Percentiles rank a stretch among this genome's conserved stretches.
Evolutionary conservation across 2,113 vertebrate species (phyloP).

Genomic region (Hippoglossus stenolepis): DNA sequence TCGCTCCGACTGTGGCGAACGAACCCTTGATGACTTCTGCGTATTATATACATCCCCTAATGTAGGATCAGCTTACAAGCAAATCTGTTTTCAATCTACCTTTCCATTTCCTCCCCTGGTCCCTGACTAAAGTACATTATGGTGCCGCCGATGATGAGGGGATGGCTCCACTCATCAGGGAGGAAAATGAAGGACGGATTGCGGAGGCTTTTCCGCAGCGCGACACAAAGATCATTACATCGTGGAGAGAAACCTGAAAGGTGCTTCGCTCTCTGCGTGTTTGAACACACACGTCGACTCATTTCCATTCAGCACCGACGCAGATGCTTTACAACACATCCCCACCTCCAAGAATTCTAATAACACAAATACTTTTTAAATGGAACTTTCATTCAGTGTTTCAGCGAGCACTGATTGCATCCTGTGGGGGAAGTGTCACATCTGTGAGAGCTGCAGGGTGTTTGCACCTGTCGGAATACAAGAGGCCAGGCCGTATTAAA

Average conservation of each 20-base stretch:
- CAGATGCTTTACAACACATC: slow-evolving; percentile 35
- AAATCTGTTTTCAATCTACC: slow-evolving; percentile 69
- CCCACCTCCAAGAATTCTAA: slow-evolving; percentile 13
- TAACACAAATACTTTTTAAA: slow-evolving; percentile 45
- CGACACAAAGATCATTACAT: slow-evolving; percentile 53
- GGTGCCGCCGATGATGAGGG: slow-evolving; percentile 51
- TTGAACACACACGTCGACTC: slow-evolving; percentile 18
- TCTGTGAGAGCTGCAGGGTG: background rate
- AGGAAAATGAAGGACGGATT: slow-evolving; percentile 59
- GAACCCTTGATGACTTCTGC: slow-evolving; percentile 48
- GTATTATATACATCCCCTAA: slow-evolving; percentile 42
- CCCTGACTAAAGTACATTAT: slow-evolving; percentile 61
- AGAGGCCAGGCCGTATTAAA: background rate
- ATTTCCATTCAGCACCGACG: slow-evolving; percentile 31
- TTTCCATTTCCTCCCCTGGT: slow-evolving; percentile 46
- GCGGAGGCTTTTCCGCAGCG: slow-evolving; percentile 15
- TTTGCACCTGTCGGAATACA: too few species aligned
- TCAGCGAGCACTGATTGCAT: slow-evolving; percentile 23
- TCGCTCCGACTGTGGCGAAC: background rate
- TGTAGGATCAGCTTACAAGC: slow-evolving; percentile 47
- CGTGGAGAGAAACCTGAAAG: slow-evolving; percentile 17
- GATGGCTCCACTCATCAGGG: slow-evolving; percentile 61
- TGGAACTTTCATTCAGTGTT: slow-evolving; percentile 2
- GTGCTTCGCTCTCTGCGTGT: slow-evolving; percentile 23
- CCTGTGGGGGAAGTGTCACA: background rate